Evolutionary conservation across 35 echinoderm and acorn worm species (phyloP), one percentile per base, ranked within the genome.

Genomic region (Acanthaster planci): DNA sequence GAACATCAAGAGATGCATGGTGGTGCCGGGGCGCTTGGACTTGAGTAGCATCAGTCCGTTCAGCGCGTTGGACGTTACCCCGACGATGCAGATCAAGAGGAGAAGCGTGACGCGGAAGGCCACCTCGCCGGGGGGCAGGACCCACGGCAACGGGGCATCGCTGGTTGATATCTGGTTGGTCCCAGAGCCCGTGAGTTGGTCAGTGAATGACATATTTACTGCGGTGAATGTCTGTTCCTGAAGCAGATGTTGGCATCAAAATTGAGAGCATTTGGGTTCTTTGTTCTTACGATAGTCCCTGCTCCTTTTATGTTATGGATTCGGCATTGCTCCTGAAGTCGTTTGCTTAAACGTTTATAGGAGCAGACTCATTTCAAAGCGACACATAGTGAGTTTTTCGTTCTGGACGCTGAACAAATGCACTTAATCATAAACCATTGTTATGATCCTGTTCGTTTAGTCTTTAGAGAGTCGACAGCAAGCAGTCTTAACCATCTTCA

Each of bases 11-110:
- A 72, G 26, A 9, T 72, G 64, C 64, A 72, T 72, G 26, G 64
- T 72, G 64, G 64, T 31, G 22, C 19, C 30, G 22, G 64, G 64
- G 14, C 34, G 26, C 64, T 72, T 72, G 19, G 64, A 72, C 23
- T 72, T 72, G 29, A 72, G n/a, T 26, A 72, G 64, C 64, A 72
- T 72, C 64, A 72, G 26, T 26, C 64, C 64, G 30, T 72, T 72
- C 64, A 72, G 26, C 26, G 23, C 14, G 64, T 72, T 72, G 64
- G 30, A 72, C 1, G 64, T 31, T 10, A 72, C 64, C 23, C 64
- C 64, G 15, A 72, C 64, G 0, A 21, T 29, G 29, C 64, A 72
- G 2, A 72, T 72, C 26, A 29, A 19, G 0, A 34, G 34, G 19
- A 72, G 64, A 2, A 34, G 8, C 26, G 64, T 72, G 26, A 72